Evolutionary conservation across 2,797 vertebrate genomes (phyloP), one percentile per base, ranked within the genome.

Genomic region (Acanthis flammea): DNA sequence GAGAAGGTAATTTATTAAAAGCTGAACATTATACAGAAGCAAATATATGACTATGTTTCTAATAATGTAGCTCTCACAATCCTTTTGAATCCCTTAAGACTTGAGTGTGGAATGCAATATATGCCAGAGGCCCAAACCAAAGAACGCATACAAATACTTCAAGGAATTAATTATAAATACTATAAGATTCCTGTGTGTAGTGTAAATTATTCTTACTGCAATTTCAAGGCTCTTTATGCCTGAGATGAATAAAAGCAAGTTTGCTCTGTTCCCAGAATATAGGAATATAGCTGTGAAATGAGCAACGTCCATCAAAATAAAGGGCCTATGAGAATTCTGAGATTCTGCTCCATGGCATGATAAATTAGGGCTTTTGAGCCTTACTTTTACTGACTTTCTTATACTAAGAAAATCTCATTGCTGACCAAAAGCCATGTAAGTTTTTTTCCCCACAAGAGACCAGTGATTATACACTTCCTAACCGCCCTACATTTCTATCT

Each of bases 131-230:
- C 71, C 62, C 60, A 76, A 89, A 92, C 33, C 60, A 85, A 94
- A 78, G 91, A 61, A 62, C 3, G 0, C 21, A 23, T 9, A 84
- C 25, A 88, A 63, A 60, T 93, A 82, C 85, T 88, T 84, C 63
- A 82, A 76, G 33, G 73, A 91, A 84, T 88, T 93, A 71, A 88
- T 76, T 70, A 71, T 55, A 89, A 87, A 73, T 48, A 84, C n/a
- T 48, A 1, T 31, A 61, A 71, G 71, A 79, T 67, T 75, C 47
- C 55, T 82, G 41, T 22, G 53, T 28, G 33, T 19, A 51, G 35
- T 48, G 5, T 71, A 80, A 91, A 93, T 85, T 76, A 82, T 42
- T 74, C 51, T 53, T 33, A 67, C 48, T 70, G 19, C 42, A 76
- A 70, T 78, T 94, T 84, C 73, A 91, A 81, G 47, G 35, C 31